phyloP scores from a whole-genome alignment of 2,113 vertebrate species.

The Gambusia affinis region DNA sequence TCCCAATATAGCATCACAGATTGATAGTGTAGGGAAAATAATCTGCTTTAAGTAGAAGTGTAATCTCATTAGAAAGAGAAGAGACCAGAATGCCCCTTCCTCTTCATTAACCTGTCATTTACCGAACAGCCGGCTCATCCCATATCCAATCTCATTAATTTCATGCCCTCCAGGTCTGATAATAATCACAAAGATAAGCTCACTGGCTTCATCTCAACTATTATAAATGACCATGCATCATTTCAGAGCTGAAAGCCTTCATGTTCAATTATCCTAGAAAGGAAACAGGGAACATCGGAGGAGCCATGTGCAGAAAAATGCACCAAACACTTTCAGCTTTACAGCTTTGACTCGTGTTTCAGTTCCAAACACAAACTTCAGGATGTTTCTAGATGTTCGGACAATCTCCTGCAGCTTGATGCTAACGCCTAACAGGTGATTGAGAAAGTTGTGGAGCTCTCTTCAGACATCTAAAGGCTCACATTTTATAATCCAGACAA shows the following conservation, averaged over 20 bases:
- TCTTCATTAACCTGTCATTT: slow-evolving; percentile 9
- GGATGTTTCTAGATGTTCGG: not conserved
- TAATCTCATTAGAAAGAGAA: slow-evolving; percentile 6
- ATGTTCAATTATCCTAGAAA: slow-evolving; percentile 12
- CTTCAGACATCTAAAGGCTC: not conserved
- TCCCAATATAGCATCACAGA: not conserved
- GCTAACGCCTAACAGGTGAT: not conserved
- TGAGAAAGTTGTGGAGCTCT: not conserved
- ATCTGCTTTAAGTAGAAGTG: not conserved
- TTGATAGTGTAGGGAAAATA: not conserved
- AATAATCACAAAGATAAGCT: not conserved
- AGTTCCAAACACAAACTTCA: too few species aligned
- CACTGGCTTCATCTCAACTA: not conserved
- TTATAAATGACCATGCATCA: not conserved
- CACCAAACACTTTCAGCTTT: not conserved
- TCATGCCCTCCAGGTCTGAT: not conserved
- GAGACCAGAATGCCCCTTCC: not conserved
- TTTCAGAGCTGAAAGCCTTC: slow-evolving; percentile 17
- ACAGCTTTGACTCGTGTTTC: too few species aligned
- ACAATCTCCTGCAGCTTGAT: not conserved
- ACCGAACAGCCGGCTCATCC: not conserved
- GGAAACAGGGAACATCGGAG: slow-evolving; percentile 9
- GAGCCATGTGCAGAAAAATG: not conserved
- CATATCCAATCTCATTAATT: not conserved
- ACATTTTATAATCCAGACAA: not conserved